These are phyloP conservation scores for Andrena minutula DNA, from an alignment of 2,888 invertebrate genomes.

Conservation along the genomic window DNA sequence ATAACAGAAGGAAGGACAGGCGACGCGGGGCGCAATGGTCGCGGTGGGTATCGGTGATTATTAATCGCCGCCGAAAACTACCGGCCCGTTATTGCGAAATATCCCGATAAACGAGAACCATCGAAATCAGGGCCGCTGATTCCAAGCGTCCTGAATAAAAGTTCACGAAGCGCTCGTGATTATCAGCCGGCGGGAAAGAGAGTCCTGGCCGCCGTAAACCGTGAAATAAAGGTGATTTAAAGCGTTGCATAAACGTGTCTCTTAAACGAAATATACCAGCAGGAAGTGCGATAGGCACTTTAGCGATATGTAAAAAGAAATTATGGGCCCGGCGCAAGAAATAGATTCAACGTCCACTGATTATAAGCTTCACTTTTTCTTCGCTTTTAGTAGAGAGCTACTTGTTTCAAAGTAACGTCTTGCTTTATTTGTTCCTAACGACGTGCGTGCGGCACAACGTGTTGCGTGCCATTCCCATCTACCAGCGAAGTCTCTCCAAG, in stretches of 20 bases:
- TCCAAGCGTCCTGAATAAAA: slow-evolving; percentile 44
- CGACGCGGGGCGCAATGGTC: slow-evolving; percentile 15
- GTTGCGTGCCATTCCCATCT: slow-evolving; percentile 59
- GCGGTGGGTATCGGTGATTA: slow-evolving; percentile 54
- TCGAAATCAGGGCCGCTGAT: slow-evolving; percentile 32
- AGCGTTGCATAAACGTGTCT: not conserved
- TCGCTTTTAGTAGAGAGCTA: slow-evolving; percentile 28
- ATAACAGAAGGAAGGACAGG: not conserved
- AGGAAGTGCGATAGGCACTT: not conserved
- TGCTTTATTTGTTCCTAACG: slow-evolving; percentile 7
- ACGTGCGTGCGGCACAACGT: slow-evolving; percentile 59
- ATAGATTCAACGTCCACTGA: not conserved
- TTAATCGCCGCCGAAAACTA: slow-evolving; percentile 52
- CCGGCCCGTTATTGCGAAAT: slow-evolving; percentile 35
- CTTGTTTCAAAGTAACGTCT: slow-evolving; percentile 3
- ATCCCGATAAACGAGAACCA: slow-evolving; percentile 49
- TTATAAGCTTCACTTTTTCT: not conserved
- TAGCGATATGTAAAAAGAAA: not conserved
- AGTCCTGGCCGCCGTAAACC: not conserved
- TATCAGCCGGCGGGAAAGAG: not conserved
- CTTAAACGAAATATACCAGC: not conserved
- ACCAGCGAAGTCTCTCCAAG: slow-evolving; percentile 24
- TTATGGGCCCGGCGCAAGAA: not conserved
- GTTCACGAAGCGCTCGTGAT: slow-evolving; percentile 38
- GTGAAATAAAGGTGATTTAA: not conserved